phyloP scores from a whole-genome alignment of 2,888 invertebrate species.

The Cheilosia urbana region DNA sequence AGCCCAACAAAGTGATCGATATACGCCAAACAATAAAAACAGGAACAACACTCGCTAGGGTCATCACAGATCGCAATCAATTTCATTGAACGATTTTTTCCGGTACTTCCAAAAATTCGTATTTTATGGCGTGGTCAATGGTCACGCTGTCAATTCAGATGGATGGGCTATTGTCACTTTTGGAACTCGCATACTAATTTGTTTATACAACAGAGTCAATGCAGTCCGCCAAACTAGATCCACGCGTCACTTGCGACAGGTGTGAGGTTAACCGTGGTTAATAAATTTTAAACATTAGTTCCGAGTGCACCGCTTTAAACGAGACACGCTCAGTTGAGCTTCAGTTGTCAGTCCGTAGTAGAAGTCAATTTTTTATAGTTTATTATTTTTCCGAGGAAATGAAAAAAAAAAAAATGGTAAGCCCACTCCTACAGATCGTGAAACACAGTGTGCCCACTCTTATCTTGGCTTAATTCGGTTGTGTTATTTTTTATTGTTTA shows the following conservation, averaged over 20 bases:
- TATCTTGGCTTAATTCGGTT: no score
- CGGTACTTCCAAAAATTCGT: conserved; percentile 31
- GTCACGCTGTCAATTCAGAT: conserved; percentile 31
- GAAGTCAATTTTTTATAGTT: background rate
- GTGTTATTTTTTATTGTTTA: no score
- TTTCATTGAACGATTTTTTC: conserved; percentile 31
- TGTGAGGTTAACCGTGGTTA: background rate
- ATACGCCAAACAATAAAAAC: conserved; percentile 9
- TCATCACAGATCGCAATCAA: conserved; percentile 34
- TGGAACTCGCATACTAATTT: conserved; percentile 22
- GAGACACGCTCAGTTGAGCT: background rate
- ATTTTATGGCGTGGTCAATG: conserved; percentile 44
- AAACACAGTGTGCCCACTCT: background rate
- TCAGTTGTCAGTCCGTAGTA: no score
- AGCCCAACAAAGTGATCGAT: background rate
- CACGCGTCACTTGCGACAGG: background rate
- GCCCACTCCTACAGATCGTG: background rate
- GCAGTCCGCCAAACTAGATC: background rate
- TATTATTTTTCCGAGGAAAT: background rate
- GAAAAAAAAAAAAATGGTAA: background rate
- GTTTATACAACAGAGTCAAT: background rate
- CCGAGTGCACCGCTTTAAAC: background rate
- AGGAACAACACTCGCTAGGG: conserved; percentile 8
- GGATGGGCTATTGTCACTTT: background rate
- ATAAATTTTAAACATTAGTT: background rate